Base-by-base conservation (phyloP, 2,888 invertebrate genomes). In the Athalia circularis region DNA sequence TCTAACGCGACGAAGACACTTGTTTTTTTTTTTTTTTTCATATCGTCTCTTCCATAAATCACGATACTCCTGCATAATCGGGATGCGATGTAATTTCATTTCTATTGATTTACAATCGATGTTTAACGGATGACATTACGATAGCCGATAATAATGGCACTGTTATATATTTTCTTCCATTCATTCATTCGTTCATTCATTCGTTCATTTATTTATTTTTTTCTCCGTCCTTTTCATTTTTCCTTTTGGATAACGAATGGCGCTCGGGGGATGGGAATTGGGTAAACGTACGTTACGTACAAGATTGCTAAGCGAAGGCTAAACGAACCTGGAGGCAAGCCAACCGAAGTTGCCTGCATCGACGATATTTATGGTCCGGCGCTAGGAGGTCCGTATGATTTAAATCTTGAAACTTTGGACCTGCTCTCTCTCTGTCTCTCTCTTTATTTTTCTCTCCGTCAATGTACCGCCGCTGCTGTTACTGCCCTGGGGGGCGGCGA, bases 321-420 rank as follows among this genome's bases (percentile, higher is more conserved):
- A 84, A 85, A 86, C 83, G 82, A 83, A 84, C 82, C 85, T 86
- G 86, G 86, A 85, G 78, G 70, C 65, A 76, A 80, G 86, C 86
- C 86, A 86, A 84, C 80, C 82, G 82, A 82, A 84, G 84, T 83
- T 83, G 85, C 74, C 62, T 75, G 62, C 85, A 83, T 83, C 81
- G 81, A 43, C 80, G 85, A 85, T 86, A 85, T 86, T 86, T 86
- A 86, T 84, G 84, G 83, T 15, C 84, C 81, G 84, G 83, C 84
- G 85, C 84, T 84, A 84, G 83, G 82, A 84, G 85, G 83, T 83
- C 85, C 84, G 83, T 85, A 84, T 85, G 86, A 86, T 86, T 86
- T 85, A 86, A 83, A 82, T 85, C 82, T 84, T 82, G 79, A 82
- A 84, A 84, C 82, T 85, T 84, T 80, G 82, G 79, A 79, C 80